A percentile compares a stretch with the other conserved stretches of the same genome.
These are phyloP conservation scores for Ophiothrix spiculata DNA, from an alignment of 35 echinoderm and acorn worm genomes.

Conservation along the genomic window DNA sequence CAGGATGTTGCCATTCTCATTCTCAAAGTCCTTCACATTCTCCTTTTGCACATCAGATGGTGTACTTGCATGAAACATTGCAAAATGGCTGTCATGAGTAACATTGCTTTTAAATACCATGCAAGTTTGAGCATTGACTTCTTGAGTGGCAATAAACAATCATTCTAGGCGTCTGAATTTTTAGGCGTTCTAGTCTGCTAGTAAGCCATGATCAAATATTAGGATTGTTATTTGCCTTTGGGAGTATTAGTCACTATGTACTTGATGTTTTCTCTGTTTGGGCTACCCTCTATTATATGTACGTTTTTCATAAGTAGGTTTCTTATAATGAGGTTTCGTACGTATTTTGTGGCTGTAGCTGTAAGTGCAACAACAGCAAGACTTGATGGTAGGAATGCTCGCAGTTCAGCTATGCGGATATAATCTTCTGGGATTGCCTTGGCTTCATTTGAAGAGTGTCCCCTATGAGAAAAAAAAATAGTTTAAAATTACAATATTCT, in stretches of 20 bases:
- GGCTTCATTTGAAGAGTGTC: too few species aligned
- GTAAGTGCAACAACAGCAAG: not conserved
- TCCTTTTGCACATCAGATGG: slow-evolving; percentile 4
- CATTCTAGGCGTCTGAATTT: not conserved
- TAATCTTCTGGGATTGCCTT: too few species aligned
- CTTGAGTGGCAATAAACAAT: not conserved
- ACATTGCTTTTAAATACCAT: not conserved
- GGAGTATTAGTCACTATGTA: not conserved
- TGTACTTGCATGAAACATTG: slow-evolving; percentile 35
- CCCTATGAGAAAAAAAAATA: too few species aligned
- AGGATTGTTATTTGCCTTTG: too few species aligned
- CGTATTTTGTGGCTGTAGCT: not conserved
- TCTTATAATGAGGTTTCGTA: not conserved
- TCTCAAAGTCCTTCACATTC: slow-evolving; percentile 8
- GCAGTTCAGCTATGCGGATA: not conserved
- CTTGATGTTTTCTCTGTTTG: not conserved
- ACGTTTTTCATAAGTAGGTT: not conserved
- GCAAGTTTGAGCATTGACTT: not conserved
- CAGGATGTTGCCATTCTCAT: not conserved
- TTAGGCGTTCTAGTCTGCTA: not conserved
- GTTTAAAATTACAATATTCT: too few species aligned
- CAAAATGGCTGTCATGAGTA: not conserved
- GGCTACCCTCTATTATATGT: not conserved
- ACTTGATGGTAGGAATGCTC: not conserved
- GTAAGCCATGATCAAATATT: too few species aligned